Conservation (phyloP, 2,888 invertebrate species). For the Eupithecia dodoneata region DNA sequence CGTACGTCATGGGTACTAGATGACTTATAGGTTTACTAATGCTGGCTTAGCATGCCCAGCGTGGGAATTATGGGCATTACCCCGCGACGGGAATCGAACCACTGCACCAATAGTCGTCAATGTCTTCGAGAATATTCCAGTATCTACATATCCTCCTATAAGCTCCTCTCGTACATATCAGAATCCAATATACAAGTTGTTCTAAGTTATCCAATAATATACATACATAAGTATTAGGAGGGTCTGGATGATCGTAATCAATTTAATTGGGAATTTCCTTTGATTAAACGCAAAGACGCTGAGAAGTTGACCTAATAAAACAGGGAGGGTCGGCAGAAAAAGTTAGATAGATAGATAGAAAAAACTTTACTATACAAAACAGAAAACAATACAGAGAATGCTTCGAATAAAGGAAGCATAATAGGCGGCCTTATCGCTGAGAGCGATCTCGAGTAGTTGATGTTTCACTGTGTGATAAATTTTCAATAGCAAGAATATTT, state of each 20-base stretch:
- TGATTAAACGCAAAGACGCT: constrained; percentile 85
- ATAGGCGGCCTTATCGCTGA: too few species aligned
- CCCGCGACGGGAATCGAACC: background rate
- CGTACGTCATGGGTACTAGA: too few species aligned
- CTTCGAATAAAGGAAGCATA: too few species aligned
- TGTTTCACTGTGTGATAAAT: too few species aligned
- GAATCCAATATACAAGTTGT: constrained; percentile 31
- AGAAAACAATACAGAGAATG: too few species aligned
- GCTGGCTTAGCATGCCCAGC: too few species aligned
- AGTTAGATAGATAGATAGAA: background rate
- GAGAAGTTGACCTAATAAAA: constrained; percentile 84
- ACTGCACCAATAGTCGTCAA: background rate
- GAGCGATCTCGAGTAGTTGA: too few species aligned
- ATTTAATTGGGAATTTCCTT: constrained; percentile 85
- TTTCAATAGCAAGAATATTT: too few species aligned
- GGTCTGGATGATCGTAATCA: constrained; percentile 74
- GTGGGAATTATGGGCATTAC: too few species aligned
- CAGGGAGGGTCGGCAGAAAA: constrained; percentile 64
- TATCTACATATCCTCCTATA: background rate
- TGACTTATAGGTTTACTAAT: too few species aligned
- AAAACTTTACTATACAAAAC: too few species aligned
- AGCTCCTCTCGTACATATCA: background rate
- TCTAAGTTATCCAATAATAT: constrained; percentile 38
- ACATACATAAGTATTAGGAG: constrained; percentile 41
- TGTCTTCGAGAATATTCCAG: background rate